phyloP scores from a whole-genome alignment of 2,113 vertebrate genomes.

The Ictalurus punctatus region DNA sequence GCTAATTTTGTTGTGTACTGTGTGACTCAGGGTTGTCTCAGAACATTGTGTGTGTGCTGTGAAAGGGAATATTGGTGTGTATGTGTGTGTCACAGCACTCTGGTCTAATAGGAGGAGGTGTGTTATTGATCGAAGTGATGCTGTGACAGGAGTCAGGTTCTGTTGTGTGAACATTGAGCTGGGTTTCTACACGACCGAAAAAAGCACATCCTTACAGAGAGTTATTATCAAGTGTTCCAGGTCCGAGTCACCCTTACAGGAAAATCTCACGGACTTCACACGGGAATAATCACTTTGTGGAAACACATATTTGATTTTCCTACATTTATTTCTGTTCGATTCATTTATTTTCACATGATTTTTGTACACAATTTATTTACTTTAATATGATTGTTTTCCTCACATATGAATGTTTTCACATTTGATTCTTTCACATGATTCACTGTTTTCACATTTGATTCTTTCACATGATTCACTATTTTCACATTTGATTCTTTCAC shows the following conservation, averaged over 20 bases:
- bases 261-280: neutral
- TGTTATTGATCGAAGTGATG: slow-evolving; percentile 61
- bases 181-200: neutral
- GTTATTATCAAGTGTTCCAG: neutral
- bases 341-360: neutral
- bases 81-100: slow-evolving; percentile 55
- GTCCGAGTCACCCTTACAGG: neutral
- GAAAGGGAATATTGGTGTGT: neutral
- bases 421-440: neutral
- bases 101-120: slow-evolving; percentile 62
- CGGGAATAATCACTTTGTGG: neutral
- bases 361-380: neutral
- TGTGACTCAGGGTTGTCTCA: slow-evolving; percentile 31
- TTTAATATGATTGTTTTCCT: neutral
- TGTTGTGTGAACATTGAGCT: slow-evolving; percentile 53
- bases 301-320: neutral
- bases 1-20: slow-evolving; percentile 9
- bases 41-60: neutral
- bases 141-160: slow-evolving; percentile 45
- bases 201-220: slow-evolving; percentile 26
- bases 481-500: neutral
- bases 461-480: neutral
- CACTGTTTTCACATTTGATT: neutral
- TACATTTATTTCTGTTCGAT: neutral
- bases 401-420: too few species aligned